phyloP scores from a whole-genome alignment of 2,113 vertebrate genomes.

The Cebidichthys violaceus region DNA sequence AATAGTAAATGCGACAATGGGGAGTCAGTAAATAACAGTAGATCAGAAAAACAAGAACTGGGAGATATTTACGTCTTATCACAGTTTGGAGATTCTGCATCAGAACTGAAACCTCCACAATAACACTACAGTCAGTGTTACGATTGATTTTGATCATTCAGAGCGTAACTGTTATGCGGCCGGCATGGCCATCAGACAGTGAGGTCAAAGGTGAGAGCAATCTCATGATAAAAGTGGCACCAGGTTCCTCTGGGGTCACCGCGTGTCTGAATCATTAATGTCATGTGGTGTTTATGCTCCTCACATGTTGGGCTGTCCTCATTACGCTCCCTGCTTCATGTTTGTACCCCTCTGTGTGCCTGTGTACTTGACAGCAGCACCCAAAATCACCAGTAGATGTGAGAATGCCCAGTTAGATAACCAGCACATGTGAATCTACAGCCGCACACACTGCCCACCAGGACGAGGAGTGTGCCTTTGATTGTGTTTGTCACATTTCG shows the following conservation, averaged over 20 bases:
- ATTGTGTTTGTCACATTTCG: conserved; percentile 57
- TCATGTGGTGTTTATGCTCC: conserved; percentile 41
- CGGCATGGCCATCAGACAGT: background rate
- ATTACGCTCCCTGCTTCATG: background rate
- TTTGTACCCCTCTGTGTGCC: background rate
- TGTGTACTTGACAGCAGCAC: conserved; percentile 54
- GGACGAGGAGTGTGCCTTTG: conserved; percentile 45
- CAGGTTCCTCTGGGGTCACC: background rate
- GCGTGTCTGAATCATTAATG: background rate
- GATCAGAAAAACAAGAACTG: background rate
- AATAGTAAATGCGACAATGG: background rate
- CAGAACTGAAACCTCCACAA: background rate
- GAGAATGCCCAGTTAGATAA: conserved; percentile 67
- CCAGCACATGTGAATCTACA: conserved; percentile 67
- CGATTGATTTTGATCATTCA: background rate
- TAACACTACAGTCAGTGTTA: background rate
- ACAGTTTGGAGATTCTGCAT: background rate
- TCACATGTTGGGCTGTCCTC: conserved; percentile 22
- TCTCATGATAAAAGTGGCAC: background rate
- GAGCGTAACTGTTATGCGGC: background rate
- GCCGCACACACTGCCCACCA: conserved; percentile 34
- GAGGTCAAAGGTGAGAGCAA: conserved; percentile 47
- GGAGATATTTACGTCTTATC: background rate
- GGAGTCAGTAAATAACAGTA: background rate
- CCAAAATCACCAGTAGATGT: conserved; percentile 62